Conservation (phyloP, 2,888 invertebrate species). For the Bombyx huttoni region DNA sequence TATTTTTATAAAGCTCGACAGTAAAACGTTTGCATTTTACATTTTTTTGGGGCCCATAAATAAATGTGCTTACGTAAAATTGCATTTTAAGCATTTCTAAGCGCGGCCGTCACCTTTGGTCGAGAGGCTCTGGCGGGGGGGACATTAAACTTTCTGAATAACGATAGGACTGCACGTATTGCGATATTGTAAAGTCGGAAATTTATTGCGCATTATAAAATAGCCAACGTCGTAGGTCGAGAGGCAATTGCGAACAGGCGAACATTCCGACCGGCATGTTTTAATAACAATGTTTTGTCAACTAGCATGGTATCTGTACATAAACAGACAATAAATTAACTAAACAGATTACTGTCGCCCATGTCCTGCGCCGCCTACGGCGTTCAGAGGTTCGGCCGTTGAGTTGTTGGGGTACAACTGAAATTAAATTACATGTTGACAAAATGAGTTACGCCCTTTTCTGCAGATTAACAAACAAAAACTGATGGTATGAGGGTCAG, state of each 20-base stretch:
- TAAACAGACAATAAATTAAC: constrained; percentile 48
- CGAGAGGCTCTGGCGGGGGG: constrained; percentile 22
- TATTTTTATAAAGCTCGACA: constrained; percentile 63
- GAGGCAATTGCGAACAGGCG: constrained; percentile 7
- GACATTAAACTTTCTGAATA: constrained; percentile 40
- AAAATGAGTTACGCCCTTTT: constrained; percentile 72
- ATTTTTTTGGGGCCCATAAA: constrained; percentile 64
- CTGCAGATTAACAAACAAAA: constrained; percentile 73
- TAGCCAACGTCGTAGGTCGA: constrained; percentile 1
- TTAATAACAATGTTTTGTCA: constrained; percentile 19
- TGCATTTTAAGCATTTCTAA: constrained; percentile 69
- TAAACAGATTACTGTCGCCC: constrained; percentile 44
- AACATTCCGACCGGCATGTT: constrained; percentile 9
- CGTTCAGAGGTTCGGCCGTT: constrained; percentile 17
- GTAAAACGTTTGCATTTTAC: constrained; percentile 70
- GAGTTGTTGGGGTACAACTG: constrained; percentile 50
- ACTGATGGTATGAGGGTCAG: constrained; percentile 67
- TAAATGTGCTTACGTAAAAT: constrained; percentile 62
- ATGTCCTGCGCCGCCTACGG: constrained; percentile 42
- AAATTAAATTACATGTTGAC: constrained; percentile 71
- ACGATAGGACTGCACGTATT: constrained; percentile 30
- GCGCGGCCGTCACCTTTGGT: constrained; percentile 54
- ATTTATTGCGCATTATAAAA: constrained; percentile 32
- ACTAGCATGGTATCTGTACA: constrained; percentile 28
- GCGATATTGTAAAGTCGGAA: constrained; percentile 32